Conservation (phyloP, 2,888 invertebrate species). For the Dendrolimus houi region DNA sequence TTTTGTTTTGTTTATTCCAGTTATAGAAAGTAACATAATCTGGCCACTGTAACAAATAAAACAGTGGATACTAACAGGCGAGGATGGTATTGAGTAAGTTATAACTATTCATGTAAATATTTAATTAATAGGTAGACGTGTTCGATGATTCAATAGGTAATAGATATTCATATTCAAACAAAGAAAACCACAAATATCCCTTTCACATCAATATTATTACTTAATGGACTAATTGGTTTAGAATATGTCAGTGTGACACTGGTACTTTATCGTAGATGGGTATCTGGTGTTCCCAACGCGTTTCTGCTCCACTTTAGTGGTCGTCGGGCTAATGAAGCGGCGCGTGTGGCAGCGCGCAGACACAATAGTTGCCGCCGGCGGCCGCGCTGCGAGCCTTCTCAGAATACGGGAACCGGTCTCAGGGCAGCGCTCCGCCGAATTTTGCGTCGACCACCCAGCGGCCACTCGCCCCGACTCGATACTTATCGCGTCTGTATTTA, state of each 20-base stretch:
- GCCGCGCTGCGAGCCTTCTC: conserved; percentile 52
- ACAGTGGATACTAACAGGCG: no score
- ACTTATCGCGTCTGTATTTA: conserved; percentile 68
- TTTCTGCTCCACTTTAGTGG: conserved; percentile 2
- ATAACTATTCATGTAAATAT: no score
- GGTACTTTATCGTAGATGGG: neutral
- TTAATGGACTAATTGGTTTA: no score
- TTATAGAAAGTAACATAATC: no score
- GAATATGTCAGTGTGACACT: neutral
- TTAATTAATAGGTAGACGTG: no score
- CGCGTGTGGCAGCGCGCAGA: conserved; percentile 63
- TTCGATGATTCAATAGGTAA: no score
- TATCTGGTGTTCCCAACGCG: conserved; percentile 3
- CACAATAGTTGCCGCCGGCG: conserved; percentile 64
- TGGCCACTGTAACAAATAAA: no score
- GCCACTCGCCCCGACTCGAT: conserved; percentile 42
- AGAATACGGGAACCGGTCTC: conserved; percentile 52
- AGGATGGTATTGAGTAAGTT: no score
- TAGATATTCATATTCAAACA: no score
- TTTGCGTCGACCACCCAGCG: conserved; percentile 72
- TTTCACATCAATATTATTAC: no score
- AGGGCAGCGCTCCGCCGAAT: conserved; percentile 66
- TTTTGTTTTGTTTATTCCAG: no score
- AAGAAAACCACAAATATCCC: no score
- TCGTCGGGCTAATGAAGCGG: conserved; percentile 47